Percentiles rank a stretch among this genome's conserved stretches.
phyloP scores from a whole-genome alignment of 2,113 vertebrate species.

The Hydrolagus affinis region DNA sequence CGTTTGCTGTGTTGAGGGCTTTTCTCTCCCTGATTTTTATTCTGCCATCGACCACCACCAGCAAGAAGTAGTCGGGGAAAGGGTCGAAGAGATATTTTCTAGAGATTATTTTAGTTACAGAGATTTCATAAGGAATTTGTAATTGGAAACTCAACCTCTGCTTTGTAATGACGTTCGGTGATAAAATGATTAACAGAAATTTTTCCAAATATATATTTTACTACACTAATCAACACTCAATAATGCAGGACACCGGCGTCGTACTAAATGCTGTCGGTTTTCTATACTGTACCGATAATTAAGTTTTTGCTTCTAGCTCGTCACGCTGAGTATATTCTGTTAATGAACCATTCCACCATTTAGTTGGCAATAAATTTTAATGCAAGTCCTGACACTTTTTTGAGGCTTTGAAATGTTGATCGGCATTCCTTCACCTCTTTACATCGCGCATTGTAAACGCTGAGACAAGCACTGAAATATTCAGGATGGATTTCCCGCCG shows the following conservation, averaged over 20 bases:
- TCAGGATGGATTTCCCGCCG: too few relatives aligned
- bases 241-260: background rate
- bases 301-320: background rate
- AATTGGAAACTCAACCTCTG: background rate
- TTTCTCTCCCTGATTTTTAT: slow-evolving; percentile 1
- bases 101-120: slow-evolving; percentile 6
- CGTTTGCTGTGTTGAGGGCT: slow-evolving; percentile 23
- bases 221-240: background rate
- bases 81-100: slow-evolving; percentile 5
- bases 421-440: background rate
- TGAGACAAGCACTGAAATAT: too few relatives aligned
- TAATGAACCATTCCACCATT: background rate
- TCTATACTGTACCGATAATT: slow-evolving; percentile 18
- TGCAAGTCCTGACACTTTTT: background rate
- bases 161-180: slow-evolving; percentile 18
- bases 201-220: slow-evolving; percentile 31
- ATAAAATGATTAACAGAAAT: slow-evolving; percentile 24
- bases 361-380: slow-evolving; percentile 21
- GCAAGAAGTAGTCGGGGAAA: background rate
- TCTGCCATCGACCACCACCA: slow-evolving; percentile 22
- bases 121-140: slow-evolving; percentile 18
- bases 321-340: background rate
- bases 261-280: slow-evolving; percentile 21
- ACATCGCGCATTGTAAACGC: too few relatives aligned
- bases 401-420: slow-evolving; percentile 22